These are phyloP conservation scores for Pseudopipra pipra DNA, from an alignment of 2,113 vertebrate genomes.

Conservation along the genomic window DNA sequence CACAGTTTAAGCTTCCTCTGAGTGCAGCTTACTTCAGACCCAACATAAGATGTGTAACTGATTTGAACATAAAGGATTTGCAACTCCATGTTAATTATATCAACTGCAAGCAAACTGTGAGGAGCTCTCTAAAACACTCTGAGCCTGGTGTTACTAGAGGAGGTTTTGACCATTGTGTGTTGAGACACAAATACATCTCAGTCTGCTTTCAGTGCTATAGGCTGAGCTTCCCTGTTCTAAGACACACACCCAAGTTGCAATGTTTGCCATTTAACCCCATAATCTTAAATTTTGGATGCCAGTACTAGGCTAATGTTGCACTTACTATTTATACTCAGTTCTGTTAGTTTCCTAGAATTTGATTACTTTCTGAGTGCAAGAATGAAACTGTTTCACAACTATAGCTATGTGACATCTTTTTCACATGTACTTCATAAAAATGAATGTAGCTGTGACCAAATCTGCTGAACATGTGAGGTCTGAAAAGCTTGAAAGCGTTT, in stretches of 20 bases:
- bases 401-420: rapidly evolving
- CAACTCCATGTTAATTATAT: background rate
- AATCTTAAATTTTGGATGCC: background rate
- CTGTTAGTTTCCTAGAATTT: background rate
- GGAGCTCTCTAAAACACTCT: background rate
- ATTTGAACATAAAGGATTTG: background rate
- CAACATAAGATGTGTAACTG: background rate
- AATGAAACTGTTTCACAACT: background rate
- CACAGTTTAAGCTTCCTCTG: background rate
- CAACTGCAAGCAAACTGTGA: background rate
- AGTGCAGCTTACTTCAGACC: background rate
- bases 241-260: background rate
- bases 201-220: background rate
- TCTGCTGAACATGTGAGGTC: background rate
- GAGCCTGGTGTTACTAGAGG: background rate
- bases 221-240: background rate
- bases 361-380: background rate
- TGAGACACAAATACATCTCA: background rate
- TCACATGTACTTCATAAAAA: background rate
- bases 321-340: background rate
- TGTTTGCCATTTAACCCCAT: background rate
- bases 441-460: background rate
- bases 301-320: background rate
- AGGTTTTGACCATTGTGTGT: background rate
- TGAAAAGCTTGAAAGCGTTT: background rate